Conservation (phyloP, 2,888 invertebrate species). For the Pterostichus niger region DNA sequence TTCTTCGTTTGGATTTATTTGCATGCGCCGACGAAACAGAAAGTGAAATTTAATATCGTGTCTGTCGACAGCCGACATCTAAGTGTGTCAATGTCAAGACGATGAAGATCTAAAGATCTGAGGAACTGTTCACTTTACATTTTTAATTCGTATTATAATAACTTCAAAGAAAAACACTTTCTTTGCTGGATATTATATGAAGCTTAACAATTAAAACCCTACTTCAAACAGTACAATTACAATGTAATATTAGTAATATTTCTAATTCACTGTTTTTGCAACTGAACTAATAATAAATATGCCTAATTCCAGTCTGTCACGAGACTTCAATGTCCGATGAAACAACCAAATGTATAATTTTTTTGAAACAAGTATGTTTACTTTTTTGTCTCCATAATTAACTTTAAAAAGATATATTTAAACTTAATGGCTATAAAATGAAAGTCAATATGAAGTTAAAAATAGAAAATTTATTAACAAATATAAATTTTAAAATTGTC, state of each 20-base stretch:
- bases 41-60: conserved; percentile 43
- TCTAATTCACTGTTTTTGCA: no score
- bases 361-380: background rate
- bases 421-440: background rate
- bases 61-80: conserved; percentile 5
- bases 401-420: background rate
- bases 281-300: no score
- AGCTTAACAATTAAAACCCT: no score
- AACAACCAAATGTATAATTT: background rate
- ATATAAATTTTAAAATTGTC: conserved; percentile 15
- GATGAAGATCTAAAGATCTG: conserved; percentile 6
- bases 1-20: background rate
- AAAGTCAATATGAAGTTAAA: conserved; percentile 3
- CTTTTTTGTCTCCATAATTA: background rate
- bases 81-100: conserved; percentile 46
- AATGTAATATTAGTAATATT: no score
- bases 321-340: background rate
- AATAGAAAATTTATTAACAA: conserved; percentile 11
- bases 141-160: background rate
- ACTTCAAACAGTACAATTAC: no score
- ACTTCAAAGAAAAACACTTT: no score
- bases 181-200: no score
- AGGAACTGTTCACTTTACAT: background rate
- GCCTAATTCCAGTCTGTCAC: no score
- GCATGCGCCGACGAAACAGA: conserved; percentile 20